These are phyloP conservation scores for Entomobrya proxima DNA, from an alignment of 2,888 invertebrate species.

Conservation along the genomic window DNA sequence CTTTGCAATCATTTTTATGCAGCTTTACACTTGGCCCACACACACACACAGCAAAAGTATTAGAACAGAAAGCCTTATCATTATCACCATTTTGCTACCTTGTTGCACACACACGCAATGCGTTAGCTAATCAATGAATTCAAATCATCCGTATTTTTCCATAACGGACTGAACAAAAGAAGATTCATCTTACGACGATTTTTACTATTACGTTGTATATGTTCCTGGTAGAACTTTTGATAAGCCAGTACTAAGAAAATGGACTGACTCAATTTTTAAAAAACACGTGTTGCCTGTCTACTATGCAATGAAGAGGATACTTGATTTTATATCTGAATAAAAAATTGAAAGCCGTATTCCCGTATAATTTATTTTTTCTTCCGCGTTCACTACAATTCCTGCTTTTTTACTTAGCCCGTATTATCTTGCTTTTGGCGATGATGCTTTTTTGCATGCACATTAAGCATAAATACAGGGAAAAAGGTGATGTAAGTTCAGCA, in stretches of 20 bases:
- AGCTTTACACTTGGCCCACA: conserved; percentile 33
- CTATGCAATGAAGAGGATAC: conserved; percentile 1
- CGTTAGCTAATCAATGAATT: conserved; percentile 15
- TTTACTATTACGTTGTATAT: too few species aligned
- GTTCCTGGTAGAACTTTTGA: too few species aligned
- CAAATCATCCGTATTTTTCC: conserved; percentile 21
- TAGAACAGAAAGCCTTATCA: neutral
- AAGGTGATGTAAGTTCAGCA: conserved; percentile 17
- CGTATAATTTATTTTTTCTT: conserved; percentile 28
- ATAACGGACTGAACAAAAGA: conserved; percentile 19
- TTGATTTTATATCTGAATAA: neutral
- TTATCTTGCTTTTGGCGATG: too few species aligned
- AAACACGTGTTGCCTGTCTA: conserved; percentile 18
- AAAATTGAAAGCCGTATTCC: neutral
- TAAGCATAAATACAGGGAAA: neutral
- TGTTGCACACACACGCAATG: neutral
- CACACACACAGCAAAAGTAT: neutral
- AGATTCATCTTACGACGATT: too few species aligned
- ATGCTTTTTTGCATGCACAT: neutral
- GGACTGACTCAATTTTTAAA: conserved; percentile 6
- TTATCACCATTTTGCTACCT: conserved; percentile 6
- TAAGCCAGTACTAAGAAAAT: too few species aligned
- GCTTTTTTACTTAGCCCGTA: conserved; percentile 23
- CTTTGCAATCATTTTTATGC: neutral
- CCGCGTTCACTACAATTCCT: conserved; percentile 44